Evolutionary conservation across 37 sponge, comb jelly and placozoan species (phyloP).

Genomic region (Diacarnus erythraeanus): DNA sequence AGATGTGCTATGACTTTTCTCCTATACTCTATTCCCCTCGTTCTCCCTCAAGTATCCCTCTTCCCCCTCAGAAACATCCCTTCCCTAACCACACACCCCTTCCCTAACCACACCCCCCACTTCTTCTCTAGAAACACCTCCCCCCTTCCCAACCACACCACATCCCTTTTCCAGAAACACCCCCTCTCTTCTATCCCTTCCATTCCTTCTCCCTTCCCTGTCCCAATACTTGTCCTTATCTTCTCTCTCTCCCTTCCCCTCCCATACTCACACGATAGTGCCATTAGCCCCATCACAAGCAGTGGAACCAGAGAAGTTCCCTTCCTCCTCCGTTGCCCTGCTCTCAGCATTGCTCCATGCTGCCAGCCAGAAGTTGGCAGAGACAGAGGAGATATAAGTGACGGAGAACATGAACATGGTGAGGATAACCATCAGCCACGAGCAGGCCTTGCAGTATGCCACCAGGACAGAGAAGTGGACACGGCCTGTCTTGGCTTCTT

Average conservation of each 20-base stretch:
- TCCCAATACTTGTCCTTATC: not conserved
- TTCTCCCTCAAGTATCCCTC: too few relatives aligned
- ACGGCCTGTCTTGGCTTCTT: constrained; percentile 75
- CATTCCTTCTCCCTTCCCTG: not conserved
- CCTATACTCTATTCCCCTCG: too few relatives aligned
- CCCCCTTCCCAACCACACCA: not conserved
- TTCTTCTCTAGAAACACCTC: too few relatives aligned
- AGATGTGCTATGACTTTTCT: too few relatives aligned
- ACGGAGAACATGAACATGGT: constrained; percentile 39
- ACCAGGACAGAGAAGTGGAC: constrained; percentile 64
- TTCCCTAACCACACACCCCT: not conserved
- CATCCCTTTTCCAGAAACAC: not conserved
- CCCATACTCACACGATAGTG: not conserved
- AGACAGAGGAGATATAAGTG: constrained; percentile 44
- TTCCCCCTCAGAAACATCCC: too few relatives aligned
- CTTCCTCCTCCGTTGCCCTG: not conserved
- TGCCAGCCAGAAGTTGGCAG: constrained; percentile 87
- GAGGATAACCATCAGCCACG: constrained; percentile 30
- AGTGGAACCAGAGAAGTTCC: not conserved
- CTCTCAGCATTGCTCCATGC: constrained; percentile 78
- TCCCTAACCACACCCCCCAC: not conserved
- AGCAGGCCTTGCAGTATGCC: constrained; percentile 46
- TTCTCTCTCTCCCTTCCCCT: not conserved
- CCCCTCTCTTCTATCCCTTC: not conserved
- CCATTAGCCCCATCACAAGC: constrained; percentile 1